Base-by-base conservation (phyloP, 2,113 vertebrate species). In the Gracilinanus agilis region DNA sequence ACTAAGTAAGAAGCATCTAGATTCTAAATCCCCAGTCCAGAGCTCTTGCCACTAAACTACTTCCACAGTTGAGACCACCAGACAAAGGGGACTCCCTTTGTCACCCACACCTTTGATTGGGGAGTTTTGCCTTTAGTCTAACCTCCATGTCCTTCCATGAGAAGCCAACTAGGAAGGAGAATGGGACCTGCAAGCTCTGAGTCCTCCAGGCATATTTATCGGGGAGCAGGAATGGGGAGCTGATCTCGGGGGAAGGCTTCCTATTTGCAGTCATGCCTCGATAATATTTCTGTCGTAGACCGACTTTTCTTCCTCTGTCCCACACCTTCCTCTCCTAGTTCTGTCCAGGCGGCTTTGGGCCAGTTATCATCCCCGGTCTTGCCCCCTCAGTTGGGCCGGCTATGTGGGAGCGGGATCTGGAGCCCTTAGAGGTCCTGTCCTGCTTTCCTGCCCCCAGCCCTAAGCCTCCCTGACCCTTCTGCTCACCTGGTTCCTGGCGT, bases 401-500 rank as follows among this genome's bases (percentile, higher is more conserved):
- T 44, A 13, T 44, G 25, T n/a, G 54, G 55, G 7, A 27, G 40
- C 25, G 3, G 90, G 2, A 16, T 25, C 54, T 25, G 54, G n/a
- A 12, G 44, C 23, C 0, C 23, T 10, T 8, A 0, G 12, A 2
- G 24, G 29, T 13, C 44, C 54, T 40, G 24, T 25, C 21, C 1
- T 12, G 34, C 3, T 9, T 21, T 1, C 21, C 24, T 3, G 16
- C 19, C 34, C 1, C 29, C 90, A n/a, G 54, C 23, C 10, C 23
- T 34, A 12, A 91, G 55, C n/a, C 27, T 27, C 53, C 1, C 1
- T 8, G 49, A 34, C 49, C 55, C 12, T 4, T 44, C 44, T 56
- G 90, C 55, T 56, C 98, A 99, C 99, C 34, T 24, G 95, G 95
- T 95, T 99, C 96, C 97, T 98, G 91, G 98, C 98, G 55, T 99